phyloP scores from a whole-genome alignment of 2,113 vertebrate genomes.

The Scalopus aquaticus region DNA sequence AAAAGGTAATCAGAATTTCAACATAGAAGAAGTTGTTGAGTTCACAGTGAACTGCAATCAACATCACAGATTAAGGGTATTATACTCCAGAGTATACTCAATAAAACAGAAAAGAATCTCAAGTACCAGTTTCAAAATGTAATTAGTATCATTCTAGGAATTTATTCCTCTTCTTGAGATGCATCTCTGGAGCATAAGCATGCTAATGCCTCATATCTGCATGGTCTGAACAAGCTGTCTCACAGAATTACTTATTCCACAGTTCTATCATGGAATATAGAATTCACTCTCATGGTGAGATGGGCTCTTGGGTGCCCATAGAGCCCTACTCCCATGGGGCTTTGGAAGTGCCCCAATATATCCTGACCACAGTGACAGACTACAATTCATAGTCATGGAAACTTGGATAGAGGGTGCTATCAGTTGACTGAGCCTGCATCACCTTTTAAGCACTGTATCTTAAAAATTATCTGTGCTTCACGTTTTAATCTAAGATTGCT shows the following conservation, averaged over 20 bases:
- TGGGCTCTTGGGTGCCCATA: conserved; percentile 90
- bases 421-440: conserved; percentile 96
- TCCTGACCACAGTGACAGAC: conserved; percentile 95
- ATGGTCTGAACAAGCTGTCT: conserved; percentile 84
- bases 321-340: conserved; percentile 95
- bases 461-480: conserved; percentile 91
- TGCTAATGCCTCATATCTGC: conserved; percentile 77
- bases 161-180: conserved; percentile 92
- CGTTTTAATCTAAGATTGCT: conserved; percentile 95
- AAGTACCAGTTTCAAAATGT: conserved; percentile 94
- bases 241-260: conserved; percentile 83
- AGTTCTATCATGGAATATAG: conserved; percentile 90
- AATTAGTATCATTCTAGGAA: conserved; percentile 96
- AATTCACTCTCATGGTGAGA: conserved; percentile 94
- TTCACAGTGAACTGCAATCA: conserved; percentile 54
- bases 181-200: conserved; percentile 80
- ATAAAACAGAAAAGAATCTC: conserved; percentile 95
- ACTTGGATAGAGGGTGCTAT: conserved; percentile 92
- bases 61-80: conserved; percentile 65
- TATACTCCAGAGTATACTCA: conserved; percentile 45
- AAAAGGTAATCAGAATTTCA: conserved; percentile 67
- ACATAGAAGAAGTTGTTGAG: conserved; percentile 48
- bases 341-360: conserved; percentile 89
- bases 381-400: conserved; percentile 96
- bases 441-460: conserved; percentile 92